These are phyloP conservation scores for Doryteuthis pealeii DNA, from an alignment of 1,140 invertebrate genomes.

Conservation along the genomic window DNA sequence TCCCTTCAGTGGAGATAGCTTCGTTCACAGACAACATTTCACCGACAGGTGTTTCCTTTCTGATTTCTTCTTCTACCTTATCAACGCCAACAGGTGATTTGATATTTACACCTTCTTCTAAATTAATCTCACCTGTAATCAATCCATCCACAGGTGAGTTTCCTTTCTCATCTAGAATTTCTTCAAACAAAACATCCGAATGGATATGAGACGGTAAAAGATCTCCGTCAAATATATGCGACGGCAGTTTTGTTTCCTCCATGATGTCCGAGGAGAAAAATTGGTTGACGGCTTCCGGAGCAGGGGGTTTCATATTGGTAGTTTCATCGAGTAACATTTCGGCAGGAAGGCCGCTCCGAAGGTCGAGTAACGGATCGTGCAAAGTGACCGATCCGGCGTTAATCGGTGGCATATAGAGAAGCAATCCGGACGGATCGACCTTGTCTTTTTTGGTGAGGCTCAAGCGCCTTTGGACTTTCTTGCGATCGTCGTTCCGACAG, in stretches of 20 bases:
- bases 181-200: conserved; percentile 6
- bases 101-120: too few relatives aligned
- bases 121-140: too few relatives aligned
- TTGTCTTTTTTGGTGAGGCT: too few relatives aligned
- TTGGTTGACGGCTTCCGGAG: background rate
- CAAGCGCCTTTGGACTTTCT: too few relatives aligned
- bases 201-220: background rate
- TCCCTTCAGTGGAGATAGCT: too few relatives aligned
- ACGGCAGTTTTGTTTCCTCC: background rate
- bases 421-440: too few relatives aligned
- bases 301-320: background rate
- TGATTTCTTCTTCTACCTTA: too few relatives aligned
- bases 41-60: too few relatives aligned
- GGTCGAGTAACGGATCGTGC: background rate
- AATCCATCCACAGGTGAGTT: background rate
- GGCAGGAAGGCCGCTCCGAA: background rate
- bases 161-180: background rate
- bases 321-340: conserved; percentile 2
- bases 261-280: background rate
- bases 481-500: too few relatives aligned
- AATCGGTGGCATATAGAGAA: background rate
- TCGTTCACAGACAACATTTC: too few relatives aligned
- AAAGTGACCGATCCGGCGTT: background rate
- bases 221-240: conserved; percentile 1
- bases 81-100: too few relatives aligned